These are phyloP conservation scores for Leptocoma aspasia DNA, from an alignment of 2,113 vertebrate genomes.

Conservation along the genomic window DNA sequence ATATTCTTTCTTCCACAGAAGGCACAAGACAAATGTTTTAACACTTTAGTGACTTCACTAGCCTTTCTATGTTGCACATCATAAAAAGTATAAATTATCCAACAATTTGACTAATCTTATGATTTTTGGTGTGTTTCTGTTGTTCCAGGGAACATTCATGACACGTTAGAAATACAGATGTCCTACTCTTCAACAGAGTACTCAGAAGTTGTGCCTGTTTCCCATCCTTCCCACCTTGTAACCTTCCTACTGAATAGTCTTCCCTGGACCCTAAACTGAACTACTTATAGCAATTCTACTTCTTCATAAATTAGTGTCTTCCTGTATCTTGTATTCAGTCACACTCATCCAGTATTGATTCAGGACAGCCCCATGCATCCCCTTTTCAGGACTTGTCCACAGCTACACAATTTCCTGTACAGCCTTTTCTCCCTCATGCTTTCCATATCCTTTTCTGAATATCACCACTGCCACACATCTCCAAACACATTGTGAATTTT, in stretches of 20 bases:
- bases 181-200: neutral
- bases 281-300: neutral
- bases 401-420: neutral
- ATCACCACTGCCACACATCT: neutral
- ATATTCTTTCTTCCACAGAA: slow-evolving; percentile 11
- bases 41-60: slow-evolving; percentile 17
- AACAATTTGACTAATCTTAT: neutral
- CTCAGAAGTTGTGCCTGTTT: neutral
- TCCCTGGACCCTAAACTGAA: neutral
- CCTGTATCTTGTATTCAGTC: neutral
- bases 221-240: neutral
- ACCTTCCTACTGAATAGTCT: neutral
- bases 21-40: slow-evolving; percentile 17
- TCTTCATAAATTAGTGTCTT: neutral
- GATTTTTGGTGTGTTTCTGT: neutral
- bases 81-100: neutral
- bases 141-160: neutral
- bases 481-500: neutral
- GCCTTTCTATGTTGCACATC: neutral
- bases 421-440: neutral
- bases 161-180: neutral
- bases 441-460: neutral
- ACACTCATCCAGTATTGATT: neutral
- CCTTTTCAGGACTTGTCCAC: neutral
- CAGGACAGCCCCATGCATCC: neutral